Base-by-base conservation (phyloP, 2,113 vertebrate species). In the Terrapene triunguis region DNA sequence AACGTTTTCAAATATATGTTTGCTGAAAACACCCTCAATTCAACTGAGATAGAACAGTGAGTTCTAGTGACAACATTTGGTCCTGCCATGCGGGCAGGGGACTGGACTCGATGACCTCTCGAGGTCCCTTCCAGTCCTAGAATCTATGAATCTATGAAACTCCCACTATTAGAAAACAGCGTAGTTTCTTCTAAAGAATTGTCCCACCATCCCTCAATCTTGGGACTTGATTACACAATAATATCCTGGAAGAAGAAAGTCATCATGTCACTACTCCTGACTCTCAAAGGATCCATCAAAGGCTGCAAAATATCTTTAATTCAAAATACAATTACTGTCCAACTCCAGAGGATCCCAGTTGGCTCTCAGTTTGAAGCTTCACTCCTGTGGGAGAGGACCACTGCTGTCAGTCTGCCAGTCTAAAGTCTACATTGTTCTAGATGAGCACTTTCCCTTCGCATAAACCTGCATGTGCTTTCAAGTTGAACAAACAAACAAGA, bases 171-270 rank as follows among this genome's bases (percentile, higher is more conserved):
- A 50, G 57, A 35, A 55, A 76, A 51, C 2, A 3, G 14, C 19
- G 65, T 76, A 6, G 6, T 80, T 76, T 76, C 57, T 47, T 91
- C n/a, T n/a, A n/a, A 57, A 82, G 83, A 80, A 21, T 22, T 24
- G 51, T 80, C 80, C 54, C 29, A 38, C 32, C 10, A 32, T 32
- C 85, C 44, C 82, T 32, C 17, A 35, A 5, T 47, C 19, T 3
- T 2, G 6, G 13, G 4, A 48, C 5, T 42, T 13, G 16, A 69
- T 69, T 69, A 69, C 69, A 72, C 72, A 44, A 44, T 44, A 2
- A 81, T 8, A 0, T 1, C 54, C 1, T 72, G 10, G 4, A 74
- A 19, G 3, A 27, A 8, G 47, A 51, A 19, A 50, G 47, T 0
- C 65, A 8, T 79, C 62, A 59, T 80, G n/a, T 76, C 72, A 27